Evolutionary conservation across 64 coral and sea anemone genomes (phyloP).

Genomic region (Hydrozoanthus tunicans): DNA sequence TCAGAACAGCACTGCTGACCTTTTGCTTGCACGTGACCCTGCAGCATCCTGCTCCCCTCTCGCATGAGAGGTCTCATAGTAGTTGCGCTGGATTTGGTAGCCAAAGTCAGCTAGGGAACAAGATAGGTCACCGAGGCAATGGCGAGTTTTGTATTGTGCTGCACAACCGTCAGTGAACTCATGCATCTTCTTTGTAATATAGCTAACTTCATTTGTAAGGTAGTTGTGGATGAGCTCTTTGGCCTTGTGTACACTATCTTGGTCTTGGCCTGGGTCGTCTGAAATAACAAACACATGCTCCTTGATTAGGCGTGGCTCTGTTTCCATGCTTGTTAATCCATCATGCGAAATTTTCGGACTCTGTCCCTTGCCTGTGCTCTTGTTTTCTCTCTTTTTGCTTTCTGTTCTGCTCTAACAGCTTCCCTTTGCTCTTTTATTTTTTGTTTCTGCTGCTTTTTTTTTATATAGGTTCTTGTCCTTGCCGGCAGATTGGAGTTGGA

Average conservation of each 20-base stretch:
- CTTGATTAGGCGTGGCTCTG: slow-evolving; percentile 11
- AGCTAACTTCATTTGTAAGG: background rate
- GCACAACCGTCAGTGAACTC: slow-evolving; percentile 5
- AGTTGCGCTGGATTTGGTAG: slow-evolving; percentile 32
- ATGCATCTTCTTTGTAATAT: slow-evolving; percentile 3
- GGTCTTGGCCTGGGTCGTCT: slow-evolving; percentile 2
- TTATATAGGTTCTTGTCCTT: slow-evolving; percentile 32
- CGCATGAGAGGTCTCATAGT: slow-evolving; percentile 24
- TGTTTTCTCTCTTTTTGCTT: slow-evolving; percentile 30
- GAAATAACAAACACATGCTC: slow-evolving; percentile 17
- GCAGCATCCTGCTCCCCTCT: slow-evolving; percentile 22
- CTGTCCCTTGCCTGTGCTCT: slow-evolving; percentile 31
- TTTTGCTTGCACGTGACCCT: slow-evolving; percentile 23
- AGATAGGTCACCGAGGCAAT: slow-evolving; percentile 27
- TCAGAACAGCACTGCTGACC: background rate
- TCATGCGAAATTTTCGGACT: slow-evolving; percentile 27
- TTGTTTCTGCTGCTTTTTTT: slow-evolving; percentile 23
- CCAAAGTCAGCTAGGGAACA: slow-evolving; percentile 14
- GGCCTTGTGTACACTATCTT: slow-evolving; percentile 10
- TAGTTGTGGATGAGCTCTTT: slow-evolving; percentile 4
- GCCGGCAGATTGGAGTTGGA: slow-evolving; percentile 15
- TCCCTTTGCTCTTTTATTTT: slow-evolving; percentile 25
- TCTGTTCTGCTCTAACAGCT: slow-evolving; percentile 24
- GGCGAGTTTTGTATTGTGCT: background rate
- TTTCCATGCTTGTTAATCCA: slow-evolving; percentile 3